Evolutionary conservation across 2,797 vertebrate genomes (phyloP).

Genomic region (Sebastes melanostomus): DNA sequence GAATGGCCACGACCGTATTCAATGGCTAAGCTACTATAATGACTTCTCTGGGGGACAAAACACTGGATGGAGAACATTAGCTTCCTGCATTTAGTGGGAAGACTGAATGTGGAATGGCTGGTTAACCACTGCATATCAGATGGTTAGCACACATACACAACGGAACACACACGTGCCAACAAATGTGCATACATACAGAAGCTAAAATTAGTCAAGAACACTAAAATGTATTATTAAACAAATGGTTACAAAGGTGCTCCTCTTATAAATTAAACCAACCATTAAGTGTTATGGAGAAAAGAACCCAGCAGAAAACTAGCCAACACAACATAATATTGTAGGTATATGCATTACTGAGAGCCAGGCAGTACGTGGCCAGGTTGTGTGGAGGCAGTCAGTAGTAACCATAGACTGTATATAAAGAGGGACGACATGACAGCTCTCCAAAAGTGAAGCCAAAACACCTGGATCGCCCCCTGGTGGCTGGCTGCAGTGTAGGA

Average conservation of each 20-base stretch:
- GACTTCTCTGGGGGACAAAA: constrained; percentile 1
- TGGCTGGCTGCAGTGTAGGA: too few species aligned
- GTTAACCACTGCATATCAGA: background rate
- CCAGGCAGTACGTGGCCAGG: background rate
- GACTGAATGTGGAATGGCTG: background rate
- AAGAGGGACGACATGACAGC: too few species aligned
- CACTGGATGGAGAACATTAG: background rate
- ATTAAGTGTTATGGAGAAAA: background rate
- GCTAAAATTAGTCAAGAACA: background rate
- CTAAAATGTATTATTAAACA: background rate
- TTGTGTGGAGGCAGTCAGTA: constrained; percentile 5
- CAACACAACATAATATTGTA: background rate
- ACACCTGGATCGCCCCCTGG: too few species aligned
- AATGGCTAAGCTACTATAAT: constrained; percentile 1
- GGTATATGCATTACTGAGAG: background rate
- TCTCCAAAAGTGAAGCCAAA: too few species aligned
- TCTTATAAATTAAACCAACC: background rate
- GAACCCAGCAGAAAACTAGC: background rate
- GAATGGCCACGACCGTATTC: background rate
- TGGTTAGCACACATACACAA: background rate
- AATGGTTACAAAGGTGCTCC: background rate
- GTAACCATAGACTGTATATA: too few species aligned
- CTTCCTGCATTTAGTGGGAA: background rate
- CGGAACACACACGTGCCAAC: background rate
- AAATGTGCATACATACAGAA: background rate